phyloP scores from a whole-genome alignment of 2,113 vertebrate species.

The Oenanthe oenanthe region DNA sequence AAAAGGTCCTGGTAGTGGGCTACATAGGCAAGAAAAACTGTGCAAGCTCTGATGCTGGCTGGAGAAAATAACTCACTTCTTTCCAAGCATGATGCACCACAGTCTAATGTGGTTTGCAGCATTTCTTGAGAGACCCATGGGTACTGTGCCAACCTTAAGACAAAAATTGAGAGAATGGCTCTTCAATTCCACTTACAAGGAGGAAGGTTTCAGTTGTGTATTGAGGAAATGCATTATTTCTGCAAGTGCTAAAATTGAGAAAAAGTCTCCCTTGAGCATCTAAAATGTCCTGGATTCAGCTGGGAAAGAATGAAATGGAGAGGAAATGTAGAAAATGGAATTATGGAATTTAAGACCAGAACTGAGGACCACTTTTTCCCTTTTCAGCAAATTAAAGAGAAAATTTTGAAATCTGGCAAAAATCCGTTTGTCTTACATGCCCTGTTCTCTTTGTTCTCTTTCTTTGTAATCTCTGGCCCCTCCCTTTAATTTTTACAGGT shows the following conservation, averaged over 20 bases:
- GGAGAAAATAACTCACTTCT: not conserved
- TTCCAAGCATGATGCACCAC: not conserved
- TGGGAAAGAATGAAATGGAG: not conserved
- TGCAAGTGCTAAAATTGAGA: not conserved
- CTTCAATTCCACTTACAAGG: not conserved
- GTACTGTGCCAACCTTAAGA: not conserved
- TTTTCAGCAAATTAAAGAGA: not conserved
- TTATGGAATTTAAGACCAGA: not conserved
- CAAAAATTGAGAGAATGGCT: not conserved
- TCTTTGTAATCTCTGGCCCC: not conserved
- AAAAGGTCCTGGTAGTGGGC: not conserved
- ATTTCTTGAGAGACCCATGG: not conserved
- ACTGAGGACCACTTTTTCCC: rapidly evolving
- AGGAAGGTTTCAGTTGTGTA: not conserved
- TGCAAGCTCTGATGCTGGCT: not conserved
- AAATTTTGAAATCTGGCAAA: not conserved
- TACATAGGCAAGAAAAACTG: not conserved
- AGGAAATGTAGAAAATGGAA: not conserved
- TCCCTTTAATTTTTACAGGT: not conserved
- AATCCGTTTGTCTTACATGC: not conserved
- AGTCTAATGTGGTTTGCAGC: not conserved
- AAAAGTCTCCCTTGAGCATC: not conserved
- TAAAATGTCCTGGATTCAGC: not conserved
- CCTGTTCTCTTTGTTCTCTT: not conserved
- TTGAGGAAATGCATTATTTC: not conserved